Percentiles rank a stretch among this genome's conserved stretches.
phyloP scores from a whole-genome alignment of 2,797 vertebrate species.

The Perdix hodgsoniae region DNA sequence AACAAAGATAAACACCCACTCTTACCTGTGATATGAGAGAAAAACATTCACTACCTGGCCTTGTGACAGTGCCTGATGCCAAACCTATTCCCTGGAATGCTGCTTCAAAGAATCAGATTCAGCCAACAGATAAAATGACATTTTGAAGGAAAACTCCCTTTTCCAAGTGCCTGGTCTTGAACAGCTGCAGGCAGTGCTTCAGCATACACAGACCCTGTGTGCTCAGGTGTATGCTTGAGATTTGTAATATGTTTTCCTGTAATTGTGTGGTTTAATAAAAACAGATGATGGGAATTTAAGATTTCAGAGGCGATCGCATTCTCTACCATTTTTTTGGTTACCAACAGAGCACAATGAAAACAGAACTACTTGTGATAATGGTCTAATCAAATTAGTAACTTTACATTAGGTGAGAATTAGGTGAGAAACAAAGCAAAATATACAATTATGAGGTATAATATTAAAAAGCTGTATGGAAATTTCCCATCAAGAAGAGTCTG shows the following conservation, averaged over 20 bases:
- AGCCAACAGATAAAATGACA: background rate
- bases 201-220: background rate
- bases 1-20: background rate
- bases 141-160: slow-evolving; percentile 41
- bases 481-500: background rate
- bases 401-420: background rate
- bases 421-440: background rate
- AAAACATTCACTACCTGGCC: background rate
- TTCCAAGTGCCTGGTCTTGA: background rate
- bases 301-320: background rate
- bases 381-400: background rate
- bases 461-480: background rate
- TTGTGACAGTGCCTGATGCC: fast-evolving
- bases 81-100: background rate
- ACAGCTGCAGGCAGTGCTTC: background rate
- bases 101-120: background rate
- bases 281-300: background rate
- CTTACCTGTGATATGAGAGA: background rate
- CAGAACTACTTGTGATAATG: background rate
- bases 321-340: background rate
- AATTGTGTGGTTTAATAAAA: slow-evolving; percentile 29
- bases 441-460: background rate
- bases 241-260: background rate
- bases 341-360: background rate
- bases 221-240: slow-evolving; percentile 42